Evolutionary conservation across 2,888 invertebrate genomes (phyloP), one percentile per base, ranked within the genome.

Genomic region (Troides aeacus): DNA sequence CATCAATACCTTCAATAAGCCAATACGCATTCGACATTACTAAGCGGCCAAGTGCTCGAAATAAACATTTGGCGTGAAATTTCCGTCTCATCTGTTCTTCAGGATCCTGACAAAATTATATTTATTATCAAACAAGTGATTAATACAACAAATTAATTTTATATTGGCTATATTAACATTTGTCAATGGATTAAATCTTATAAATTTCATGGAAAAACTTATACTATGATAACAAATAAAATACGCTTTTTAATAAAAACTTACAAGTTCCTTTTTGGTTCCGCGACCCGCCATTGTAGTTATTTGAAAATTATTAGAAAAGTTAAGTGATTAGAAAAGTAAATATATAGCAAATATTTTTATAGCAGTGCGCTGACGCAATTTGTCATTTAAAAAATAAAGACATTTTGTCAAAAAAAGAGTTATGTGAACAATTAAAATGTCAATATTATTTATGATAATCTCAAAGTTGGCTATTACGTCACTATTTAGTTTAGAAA

Each of bases 11-110:
- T 75, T 94, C 94, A 50, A 88, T 89, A 72, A 95, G 74, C 95
- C 94, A 94, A 73, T 89, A 90, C 0, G 87, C 75, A 77, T 95
- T 95, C 10, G 91, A 89, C 75, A 94, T 89, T 0, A 94, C 94
- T 73, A 93, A 78, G 1, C 94, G 93, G 0, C 93, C 93, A 0
- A 94, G 74, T 1, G 93, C 94, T 61, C 92, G 92, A 74, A 95
- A 95, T 68, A 88, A 84, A 72, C 92, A 89, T 82, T 93, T 93
- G 0, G 94, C 93, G 21, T 81, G 81, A 66, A 92, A 90, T 71
- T 90, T 93, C 70, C 79, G 82, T 68, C 75, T 81, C 86, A 89
- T 83, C 58, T 75, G 71, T 72, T 84, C 84, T 74, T 90, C 90
- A 1, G 91, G 89, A 72, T 90, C 89, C 92, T 92, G 46, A 39